phyloP scores from a whole-genome alignment of 30 jellyfish, hydroid and myxozoan species.

The Rhopilema esculentum region DNA sequence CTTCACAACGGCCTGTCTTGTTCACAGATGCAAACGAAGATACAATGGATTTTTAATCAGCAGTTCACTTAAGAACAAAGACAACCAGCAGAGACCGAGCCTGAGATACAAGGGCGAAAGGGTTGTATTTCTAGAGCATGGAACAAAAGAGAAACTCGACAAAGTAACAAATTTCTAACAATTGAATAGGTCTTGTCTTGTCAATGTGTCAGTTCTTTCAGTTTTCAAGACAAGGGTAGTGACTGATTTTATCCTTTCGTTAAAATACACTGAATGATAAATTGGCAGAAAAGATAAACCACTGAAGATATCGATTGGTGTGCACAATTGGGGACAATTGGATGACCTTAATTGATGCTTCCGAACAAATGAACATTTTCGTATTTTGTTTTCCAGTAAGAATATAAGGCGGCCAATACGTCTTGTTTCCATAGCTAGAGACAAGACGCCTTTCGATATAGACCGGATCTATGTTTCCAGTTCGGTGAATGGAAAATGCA shows the following conservation, averaged over 20 bases:
- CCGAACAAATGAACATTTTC: neutral
- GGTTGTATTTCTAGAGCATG: constrained; percentile 66
- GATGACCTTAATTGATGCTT: neutral
- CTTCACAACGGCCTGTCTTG: constrained; percentile 60
- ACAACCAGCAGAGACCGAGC: constrained; percentile 49
- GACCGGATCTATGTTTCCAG: too few relatives aligned
- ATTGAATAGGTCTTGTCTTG: neutral
- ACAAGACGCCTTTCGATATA: too few relatives aligned
- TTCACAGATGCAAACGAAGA: constrained; percentile 53
- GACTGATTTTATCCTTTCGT: neutral
- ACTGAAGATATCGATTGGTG: neutral
- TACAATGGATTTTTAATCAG: constrained; percentile 63
- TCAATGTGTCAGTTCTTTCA: neutral
- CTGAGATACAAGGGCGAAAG: constrained; percentile 73
- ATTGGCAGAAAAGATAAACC: neutral
- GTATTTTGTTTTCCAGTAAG: neutral
- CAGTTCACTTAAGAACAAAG: constrained; percentile 66
- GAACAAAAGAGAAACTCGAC: constrained; percentile 66
- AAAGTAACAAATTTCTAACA: constrained; percentile 45
- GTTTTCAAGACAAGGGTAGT: neutral
- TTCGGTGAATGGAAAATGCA: neutral
- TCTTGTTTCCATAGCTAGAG: neutral
- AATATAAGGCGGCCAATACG: neutral
- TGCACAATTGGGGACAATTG: too few relatives aligned
- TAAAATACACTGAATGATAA: neutral